Evolutionary conservation across 2,888 invertebrate genomes (phyloP).

Genomic region (Diadromus collaris): DNA sequence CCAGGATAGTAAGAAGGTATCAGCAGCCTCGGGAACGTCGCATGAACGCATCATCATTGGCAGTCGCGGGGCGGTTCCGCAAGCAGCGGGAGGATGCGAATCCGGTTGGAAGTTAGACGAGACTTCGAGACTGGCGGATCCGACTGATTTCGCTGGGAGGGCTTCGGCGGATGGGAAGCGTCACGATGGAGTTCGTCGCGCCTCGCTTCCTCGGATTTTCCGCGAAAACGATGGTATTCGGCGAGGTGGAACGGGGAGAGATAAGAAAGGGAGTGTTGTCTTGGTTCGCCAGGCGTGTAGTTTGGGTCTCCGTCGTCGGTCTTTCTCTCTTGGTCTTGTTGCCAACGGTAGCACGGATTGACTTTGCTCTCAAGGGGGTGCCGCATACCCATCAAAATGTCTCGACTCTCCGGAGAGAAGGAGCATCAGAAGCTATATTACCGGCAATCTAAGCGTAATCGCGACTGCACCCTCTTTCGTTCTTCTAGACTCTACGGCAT

Average conservation of each 20-base stretch:
- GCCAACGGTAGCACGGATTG: slow-evolving; percentile 50
- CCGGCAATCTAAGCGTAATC: slow-evolving; percentile 42
- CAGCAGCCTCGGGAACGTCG: slow-evolving; percentile 20
- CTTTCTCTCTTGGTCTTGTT: slow-evolving; percentile 11
- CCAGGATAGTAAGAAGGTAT: slow-evolving; percentile 52
- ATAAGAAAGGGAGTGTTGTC: slow-evolving; percentile 54
- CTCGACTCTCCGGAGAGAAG: slow-evolving; percentile 40
- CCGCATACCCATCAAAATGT: slow-evolving; percentile 50
- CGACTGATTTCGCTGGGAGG: slow-evolving; percentile 43
- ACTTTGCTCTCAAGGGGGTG: slow-evolving; percentile 47
- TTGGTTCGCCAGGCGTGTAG: slow-evolving; percentile 18
- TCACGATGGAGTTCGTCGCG: slow-evolving; percentile 45
- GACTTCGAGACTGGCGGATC: slow-evolving; percentile 33
- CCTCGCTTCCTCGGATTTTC: slow-evolving; percentile 51
- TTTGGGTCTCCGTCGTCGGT: slow-evolving; percentile 9
- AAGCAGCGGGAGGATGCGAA: slow-evolving; percentile 23
- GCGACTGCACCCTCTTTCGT: slow-evolving; percentile 39
- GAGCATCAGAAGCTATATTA: slow-evolving; percentile 43
- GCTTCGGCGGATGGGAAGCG: slow-evolving; percentile 23
- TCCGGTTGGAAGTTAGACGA: slow-evolving; percentile 30
- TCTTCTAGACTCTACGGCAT: neutral
- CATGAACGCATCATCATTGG: slow-evolving; percentile 73
- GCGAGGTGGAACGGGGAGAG: slow-evolving; percentile 53
- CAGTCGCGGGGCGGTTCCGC: slow-evolving; percentile 12
- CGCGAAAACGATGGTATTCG: slow-evolving; percentile 58